Percentiles rank a stretch among this genome's conserved stretches.
Conservation (phyloP, 2,888 invertebrate species). For the Melieria omissa region DNA sequence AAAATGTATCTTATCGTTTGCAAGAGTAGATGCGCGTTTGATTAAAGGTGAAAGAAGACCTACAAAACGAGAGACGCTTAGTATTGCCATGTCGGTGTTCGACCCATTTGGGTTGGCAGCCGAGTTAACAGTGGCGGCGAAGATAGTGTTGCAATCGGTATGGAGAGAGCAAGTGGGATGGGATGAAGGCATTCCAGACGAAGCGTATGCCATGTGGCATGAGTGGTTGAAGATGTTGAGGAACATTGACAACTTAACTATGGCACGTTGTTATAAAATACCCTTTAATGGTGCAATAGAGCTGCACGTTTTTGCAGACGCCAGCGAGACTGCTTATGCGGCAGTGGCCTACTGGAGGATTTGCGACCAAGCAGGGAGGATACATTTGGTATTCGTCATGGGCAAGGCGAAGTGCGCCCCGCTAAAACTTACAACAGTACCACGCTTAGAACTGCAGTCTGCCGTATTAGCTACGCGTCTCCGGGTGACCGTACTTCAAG, state of each 20-base stretch:
- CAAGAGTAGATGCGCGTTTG: constrained; percentile 26
- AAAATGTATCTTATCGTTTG: constrained; percentile 30
- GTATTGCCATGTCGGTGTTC: constrained; percentile 36
- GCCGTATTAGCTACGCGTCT: constrained; percentile 29
- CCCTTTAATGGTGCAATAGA: constrained; percentile 23
- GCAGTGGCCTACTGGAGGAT: constrained; percentile 40
- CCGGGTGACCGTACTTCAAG: background rate
- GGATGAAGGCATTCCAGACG: constrained; percentile 37
- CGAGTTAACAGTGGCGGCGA: constrained; percentile 33
- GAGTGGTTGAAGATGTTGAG: constrained; percentile 25
- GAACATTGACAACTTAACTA: constrained; percentile 24
- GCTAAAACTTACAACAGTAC: constrained; percentile 27
- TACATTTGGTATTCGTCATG: constrained; percentile 9
- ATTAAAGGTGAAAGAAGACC: constrained; percentile 29
- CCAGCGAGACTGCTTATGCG: constrained; percentile 41
- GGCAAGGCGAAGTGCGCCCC: constrained; percentile 31
- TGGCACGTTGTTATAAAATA: constrained; percentile 35
- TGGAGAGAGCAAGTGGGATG: constrained; percentile 36
- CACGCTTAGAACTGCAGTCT: constrained; percentile 30
- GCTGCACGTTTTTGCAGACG: constrained; percentile 40
- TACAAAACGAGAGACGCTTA: constrained; percentile 36
- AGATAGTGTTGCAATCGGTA: constrained; percentile 35
- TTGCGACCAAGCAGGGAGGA: background rate
- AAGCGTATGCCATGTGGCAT: constrained; percentile 29
- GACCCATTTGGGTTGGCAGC: constrained; percentile 37